phyloP scores from a whole-genome alignment of 2,113 vertebrate species.

The Redunca redunca region DNA sequence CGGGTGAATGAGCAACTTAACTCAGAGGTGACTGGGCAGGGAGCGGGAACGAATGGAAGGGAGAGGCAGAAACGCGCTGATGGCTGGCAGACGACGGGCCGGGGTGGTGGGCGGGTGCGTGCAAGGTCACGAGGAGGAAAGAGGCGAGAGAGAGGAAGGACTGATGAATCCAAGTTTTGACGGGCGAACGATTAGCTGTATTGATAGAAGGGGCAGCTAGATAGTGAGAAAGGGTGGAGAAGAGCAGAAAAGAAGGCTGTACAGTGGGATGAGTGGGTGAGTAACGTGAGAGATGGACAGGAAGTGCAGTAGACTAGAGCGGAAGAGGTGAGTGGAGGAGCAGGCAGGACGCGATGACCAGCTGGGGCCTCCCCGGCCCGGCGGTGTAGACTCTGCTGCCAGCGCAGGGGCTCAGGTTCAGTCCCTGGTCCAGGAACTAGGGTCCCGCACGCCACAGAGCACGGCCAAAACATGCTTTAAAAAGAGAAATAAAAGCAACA shows the following conservation, averaged over 20 bases:
- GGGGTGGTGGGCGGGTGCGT: background rate
- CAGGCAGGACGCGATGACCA: rapidly evolving
- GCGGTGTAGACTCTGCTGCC: rapidly evolving
- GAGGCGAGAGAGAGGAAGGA: background rate
- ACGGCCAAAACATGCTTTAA: background rate
- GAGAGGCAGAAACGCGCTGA: too few species aligned
- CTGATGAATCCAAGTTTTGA: rapidly evolving
- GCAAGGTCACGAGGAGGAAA: background rate
- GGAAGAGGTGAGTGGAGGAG: background rate
- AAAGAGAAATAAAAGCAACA: background rate
- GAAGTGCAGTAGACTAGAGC: background rate
- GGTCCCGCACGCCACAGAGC: background rate
- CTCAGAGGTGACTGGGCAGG: too few species aligned
- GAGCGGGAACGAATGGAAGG: rapidly evolving
- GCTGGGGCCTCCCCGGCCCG: background rate
- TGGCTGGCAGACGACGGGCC: rapidly evolving
- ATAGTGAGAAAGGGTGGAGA: too few species aligned
- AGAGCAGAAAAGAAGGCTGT: background rate
- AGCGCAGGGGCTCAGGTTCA: rapidly evolving
- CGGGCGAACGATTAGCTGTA: rapidly evolving
- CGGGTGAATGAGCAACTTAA: background rate
- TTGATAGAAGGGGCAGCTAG: background rate
- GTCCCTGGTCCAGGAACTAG: background rate
- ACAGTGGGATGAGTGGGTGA: background rate
- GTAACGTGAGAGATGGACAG: rapidly evolving